Evolutionary conservation across 2,113 vertebrate species (phyloP).

Genomic region (Rattus rattus): DNA sequence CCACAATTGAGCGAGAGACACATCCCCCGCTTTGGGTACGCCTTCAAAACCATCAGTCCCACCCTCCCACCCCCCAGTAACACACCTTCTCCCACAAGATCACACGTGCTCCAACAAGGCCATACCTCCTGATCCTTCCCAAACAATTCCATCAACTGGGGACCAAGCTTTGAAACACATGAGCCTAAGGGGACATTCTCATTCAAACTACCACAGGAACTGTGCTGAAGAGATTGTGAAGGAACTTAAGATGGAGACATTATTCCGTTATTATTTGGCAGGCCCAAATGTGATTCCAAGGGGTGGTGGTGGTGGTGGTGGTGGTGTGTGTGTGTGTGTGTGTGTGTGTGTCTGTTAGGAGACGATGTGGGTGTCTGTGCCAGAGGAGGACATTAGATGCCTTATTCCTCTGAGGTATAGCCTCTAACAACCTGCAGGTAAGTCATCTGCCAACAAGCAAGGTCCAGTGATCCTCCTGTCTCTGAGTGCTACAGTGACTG

Average conservation of each 20-base stretch:
- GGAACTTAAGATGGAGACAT: background rate
- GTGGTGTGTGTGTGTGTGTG: background rate
- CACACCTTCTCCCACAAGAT: background rate
- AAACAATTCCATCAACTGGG: background rate
- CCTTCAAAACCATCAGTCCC: too few relatives aligned
- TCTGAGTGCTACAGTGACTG: background rate
- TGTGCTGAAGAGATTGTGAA: background rate
- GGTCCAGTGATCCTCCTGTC: background rate
- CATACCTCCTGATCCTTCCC: background rate
- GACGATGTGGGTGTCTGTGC: background rate
- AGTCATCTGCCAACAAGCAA: background rate
- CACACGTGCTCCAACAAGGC: background rate
- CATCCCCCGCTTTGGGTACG: too few relatives aligned
- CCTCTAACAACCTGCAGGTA: background rate
- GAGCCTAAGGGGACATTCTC: background rate
- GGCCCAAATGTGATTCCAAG: background rate
- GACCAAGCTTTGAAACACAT: background rate
- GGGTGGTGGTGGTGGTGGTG: background rate
- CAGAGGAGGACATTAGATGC: background rate
- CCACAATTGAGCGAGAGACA: too few relatives aligned
- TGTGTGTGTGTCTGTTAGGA: background rate
- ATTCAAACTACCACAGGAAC: background rate
- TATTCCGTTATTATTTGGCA: background rate
- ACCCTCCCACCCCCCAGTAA: background rate
- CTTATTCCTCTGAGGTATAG: background rate